phyloP scores from a whole-genome alignment of 64 coral and sea anemone genomes.

The Porites lutea region DNA sequence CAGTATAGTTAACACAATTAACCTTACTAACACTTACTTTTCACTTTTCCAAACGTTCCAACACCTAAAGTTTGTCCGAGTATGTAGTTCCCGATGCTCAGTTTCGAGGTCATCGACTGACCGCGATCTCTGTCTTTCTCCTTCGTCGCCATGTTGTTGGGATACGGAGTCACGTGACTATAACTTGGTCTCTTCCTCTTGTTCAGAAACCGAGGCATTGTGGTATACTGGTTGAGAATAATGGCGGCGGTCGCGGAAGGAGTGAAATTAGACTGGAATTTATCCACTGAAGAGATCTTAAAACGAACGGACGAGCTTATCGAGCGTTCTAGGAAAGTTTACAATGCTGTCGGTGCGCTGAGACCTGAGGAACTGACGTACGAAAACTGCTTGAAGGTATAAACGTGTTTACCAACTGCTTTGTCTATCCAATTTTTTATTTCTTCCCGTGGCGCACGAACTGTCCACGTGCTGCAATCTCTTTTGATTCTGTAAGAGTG shows the following conservation, averaged over 20 bases:
- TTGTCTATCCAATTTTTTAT: not conserved
- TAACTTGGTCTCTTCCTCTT: not conserved
- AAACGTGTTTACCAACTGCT: not conserved
- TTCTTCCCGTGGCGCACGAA: not conserved
- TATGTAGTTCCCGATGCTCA: conserved; percentile 91
- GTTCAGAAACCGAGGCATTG: conserved; percentile 31
- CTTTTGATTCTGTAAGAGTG: no score
- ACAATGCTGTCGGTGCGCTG: conserved; percentile 69
- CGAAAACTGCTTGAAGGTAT: conserved; percentile 88
- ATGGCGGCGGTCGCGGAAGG: conserved; percentile 61
- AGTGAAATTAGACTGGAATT: conserved; percentile 78
- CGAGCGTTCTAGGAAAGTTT: conserved; percentile 77
- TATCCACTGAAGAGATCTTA: conserved; percentile 83
- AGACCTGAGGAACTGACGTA: conserved; percentile 74
- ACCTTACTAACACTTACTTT: conserved; percentile 69
- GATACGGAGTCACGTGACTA: conserved; percentile 35
- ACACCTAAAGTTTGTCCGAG: conserved; percentile 89
- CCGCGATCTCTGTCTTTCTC: conserved; percentile 2
- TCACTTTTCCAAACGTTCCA: conserved; percentile 99
- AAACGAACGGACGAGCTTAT: conserved; percentile 83
- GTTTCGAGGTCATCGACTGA: conserved; percentile 12
- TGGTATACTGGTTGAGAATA: conserved; percentile 20
- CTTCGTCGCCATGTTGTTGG: not conserved
- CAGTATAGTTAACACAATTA: not conserved
- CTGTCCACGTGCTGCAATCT: conserved; percentile 7